A percentile compares a stretch with the other conserved stretches of the same genome.
These are phyloP conservation scores for Nymphalis c-album DNA, from an alignment of 2,888 invertebrate genomes.

Conservation along the genomic window DNA sequence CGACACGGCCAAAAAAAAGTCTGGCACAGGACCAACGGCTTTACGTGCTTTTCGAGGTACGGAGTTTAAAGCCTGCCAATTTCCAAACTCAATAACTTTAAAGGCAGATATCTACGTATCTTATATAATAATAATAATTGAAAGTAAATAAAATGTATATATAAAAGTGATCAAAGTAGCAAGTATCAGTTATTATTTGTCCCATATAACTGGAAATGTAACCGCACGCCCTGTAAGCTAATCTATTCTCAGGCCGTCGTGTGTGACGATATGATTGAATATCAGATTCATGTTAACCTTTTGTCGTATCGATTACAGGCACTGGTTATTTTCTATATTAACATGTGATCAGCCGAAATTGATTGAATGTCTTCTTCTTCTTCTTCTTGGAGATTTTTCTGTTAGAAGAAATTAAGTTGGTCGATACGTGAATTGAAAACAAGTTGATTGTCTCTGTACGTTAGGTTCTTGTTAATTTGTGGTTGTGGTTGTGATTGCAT, in stretches of 20 bases:
- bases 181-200: slow-evolving; percentile 30
- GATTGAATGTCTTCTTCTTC: no score
- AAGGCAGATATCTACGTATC: no score
- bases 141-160: background rate
- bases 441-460: no score
- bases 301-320: slow-evolving; percentile 6
- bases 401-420: background rate
- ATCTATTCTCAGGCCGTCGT: slow-evolving; percentile 37
- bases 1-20: no score
- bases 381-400: background rate
- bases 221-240: slow-evolving; percentile 39
- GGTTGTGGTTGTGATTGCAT: no score
- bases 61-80: no score
- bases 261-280: slow-evolving; percentile 37
- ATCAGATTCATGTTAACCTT: slow-evolving; percentile 25
- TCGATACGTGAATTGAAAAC: no score
- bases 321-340: background rate
- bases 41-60: no score
- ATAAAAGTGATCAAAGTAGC: slow-evolving; percentile 9
- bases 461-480: no score
- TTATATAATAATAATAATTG: background rate
- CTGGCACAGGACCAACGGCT: no score
- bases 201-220: slow-evolving; percentile 36
- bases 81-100: no score
- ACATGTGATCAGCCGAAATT: background rate